A percentile compares a stretch with the other conserved stretches of the same genome.
These are phyloP conservation scores for Alitta virens DNA, from an alignment of 2,888 invertebrate species.

Conservation along the genomic window DNA sequence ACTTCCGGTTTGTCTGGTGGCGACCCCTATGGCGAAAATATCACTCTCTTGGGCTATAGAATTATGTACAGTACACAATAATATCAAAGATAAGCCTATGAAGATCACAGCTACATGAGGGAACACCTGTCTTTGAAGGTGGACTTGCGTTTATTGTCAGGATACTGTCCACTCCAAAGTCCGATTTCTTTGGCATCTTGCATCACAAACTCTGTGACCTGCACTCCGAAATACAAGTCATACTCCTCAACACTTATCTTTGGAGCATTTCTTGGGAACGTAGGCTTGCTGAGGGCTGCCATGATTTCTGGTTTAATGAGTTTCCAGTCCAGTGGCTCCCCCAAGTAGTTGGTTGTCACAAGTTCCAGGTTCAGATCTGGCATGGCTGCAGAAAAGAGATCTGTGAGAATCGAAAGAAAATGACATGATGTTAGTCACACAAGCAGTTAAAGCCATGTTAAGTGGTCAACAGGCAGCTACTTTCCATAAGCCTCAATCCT, in stretches of 20 bases:
- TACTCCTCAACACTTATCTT: conserved; percentile 31
- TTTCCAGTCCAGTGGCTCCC: conserved; percentile 42
- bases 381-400: conserved; percentile 37
- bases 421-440: too few species aligned
- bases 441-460: too few species aligned
- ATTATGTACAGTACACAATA: too few species aligned
- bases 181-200: conserved; percentile 43
- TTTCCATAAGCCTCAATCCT: too few species aligned
- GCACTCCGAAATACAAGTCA: conserved; percentile 39
- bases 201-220: conserved; percentile 50
- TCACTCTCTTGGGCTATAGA: too few species aligned
- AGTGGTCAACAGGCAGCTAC: too few species aligned
- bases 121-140: conserved; percentile 40
- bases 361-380: conserved; percentile 50
- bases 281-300: conserved; percentile 37
- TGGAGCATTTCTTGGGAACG: conserved; percentile 39
- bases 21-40: too few species aligned
- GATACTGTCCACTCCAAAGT: conserved; percentile 44
- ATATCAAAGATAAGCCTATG: too few species aligned
- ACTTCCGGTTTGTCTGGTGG: too few species aligned
- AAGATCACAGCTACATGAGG: conserved; percentile 34
- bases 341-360: conserved; percentile 51
- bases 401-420: too few species aligned
- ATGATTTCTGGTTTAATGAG: conserved; percentile 36
- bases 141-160: conserved; percentile 39